phyloP scores from a whole-genome alignment of 2,888 invertebrate species.

The Athalia cordata region DNA sequence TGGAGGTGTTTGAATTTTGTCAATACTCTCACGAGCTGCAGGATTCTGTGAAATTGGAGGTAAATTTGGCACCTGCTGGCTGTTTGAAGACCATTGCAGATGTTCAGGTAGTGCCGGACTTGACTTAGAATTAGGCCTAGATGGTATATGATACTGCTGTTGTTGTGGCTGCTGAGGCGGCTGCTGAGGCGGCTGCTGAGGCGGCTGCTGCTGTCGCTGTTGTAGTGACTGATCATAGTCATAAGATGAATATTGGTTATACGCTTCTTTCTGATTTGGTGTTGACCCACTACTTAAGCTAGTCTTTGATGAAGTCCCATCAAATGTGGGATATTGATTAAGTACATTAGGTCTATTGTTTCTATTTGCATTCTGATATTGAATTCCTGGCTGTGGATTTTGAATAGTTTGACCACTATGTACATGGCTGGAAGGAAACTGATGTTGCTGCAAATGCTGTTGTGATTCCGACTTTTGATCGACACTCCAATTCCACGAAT shows the following conservation, averaged over 20 bases:
- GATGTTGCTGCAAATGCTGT: slow-evolving; percentile 50
- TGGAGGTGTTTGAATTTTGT: slow-evolving; percentile 50
- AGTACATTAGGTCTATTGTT: slow-evolving; percentile 59
- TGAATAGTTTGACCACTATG: slow-evolving; percentile 60
- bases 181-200: no score
- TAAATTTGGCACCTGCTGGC: slow-evolving; percentile 49
- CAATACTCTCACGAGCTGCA: slow-evolving; percentile 27
- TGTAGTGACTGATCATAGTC: slow-evolving; percentile 55
- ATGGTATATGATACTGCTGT: slow-evolving; percentile 57
- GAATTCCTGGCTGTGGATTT: slow-evolving; percentile 62
- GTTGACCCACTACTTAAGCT: slow-evolving; percentile 56
- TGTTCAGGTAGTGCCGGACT: slow-evolving; percentile 50
- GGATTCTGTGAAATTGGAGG: slow-evolving; percentile 48
- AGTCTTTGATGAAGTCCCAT: slow-evolving; percentile 52
- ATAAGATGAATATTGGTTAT: slow-evolving; percentile 61
- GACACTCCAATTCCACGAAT: slow-evolving; percentile 71
- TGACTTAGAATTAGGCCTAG: slow-evolving; percentile 55
- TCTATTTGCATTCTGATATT: slow-evolving; percentile 68
- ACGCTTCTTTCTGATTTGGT: slow-evolving; percentile 61
- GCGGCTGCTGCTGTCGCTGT: slow-evolving; percentile 48
- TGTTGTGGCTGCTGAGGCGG: slow-evolving; percentile 31
- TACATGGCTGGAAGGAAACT: slow-evolving; percentile 56
- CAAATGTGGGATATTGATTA: slow-evolving; percentile 56
- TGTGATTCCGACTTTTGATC: slow-evolving; percentile 65
- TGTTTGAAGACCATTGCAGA: slow-evolving; percentile 57